These are phyloP conservation scores for Micromesistius poutassou DNA, from an alignment of 2,797 vertebrate genomes.

Conservation along the genomic window DNA sequence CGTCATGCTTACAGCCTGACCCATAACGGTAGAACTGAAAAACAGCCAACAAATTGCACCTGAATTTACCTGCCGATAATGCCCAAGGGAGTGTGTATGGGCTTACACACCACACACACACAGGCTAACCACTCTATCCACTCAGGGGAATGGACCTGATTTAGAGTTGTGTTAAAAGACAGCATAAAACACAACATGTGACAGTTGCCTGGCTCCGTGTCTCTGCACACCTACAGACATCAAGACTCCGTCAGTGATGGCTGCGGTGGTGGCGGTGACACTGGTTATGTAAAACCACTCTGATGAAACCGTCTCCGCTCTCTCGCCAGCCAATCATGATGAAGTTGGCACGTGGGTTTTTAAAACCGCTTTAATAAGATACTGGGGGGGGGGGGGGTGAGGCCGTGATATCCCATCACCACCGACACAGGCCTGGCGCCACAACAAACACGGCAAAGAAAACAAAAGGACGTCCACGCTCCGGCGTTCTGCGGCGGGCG, in stretches of 20 bases:
- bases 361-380: constrained; percentile 28
- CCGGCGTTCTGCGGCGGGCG: constrained; percentile 29
- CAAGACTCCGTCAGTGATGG: not conserved
- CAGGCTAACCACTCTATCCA: not conserved
- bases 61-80: not conserved
- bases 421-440: constrained; percentile 59
- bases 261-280: not conserved
- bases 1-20: not conserved
- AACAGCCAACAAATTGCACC: not conserved
- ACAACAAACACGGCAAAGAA: constrained; percentile 58
- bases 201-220: not conserved
- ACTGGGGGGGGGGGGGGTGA: constrained; percentile 4
- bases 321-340: not conserved
- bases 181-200: not conserved
- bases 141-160: not conserved
- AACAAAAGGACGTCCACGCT: constrained; percentile 55
- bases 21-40: not conserved
- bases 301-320: not conserved
- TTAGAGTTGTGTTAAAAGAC: not conserved
- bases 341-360: not conserved
- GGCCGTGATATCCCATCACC: constrained; percentile 29
- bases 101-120: not conserved
- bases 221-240: not conserved
- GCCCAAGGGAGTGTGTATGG: not conserved
- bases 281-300: not conserved